Conservation (phyloP, 2,113 vertebrate genomes). For the Rhinopomastus cyanomelas region DNA sequence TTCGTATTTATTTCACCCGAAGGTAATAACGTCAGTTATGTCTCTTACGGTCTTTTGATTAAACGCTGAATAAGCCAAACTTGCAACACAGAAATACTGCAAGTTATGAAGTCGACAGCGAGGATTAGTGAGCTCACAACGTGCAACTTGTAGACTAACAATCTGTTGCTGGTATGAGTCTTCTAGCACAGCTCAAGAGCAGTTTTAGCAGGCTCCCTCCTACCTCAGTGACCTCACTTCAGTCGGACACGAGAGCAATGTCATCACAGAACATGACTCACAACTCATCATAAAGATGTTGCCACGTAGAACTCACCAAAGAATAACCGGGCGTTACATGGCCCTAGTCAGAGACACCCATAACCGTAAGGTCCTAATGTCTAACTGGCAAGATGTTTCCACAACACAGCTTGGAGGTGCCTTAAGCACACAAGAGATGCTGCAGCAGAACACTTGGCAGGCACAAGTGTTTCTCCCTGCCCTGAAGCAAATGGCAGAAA, state of each 20-base stretch:
- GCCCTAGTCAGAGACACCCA: neutral
- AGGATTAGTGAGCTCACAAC: neutral
- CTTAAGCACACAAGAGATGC: neutral
- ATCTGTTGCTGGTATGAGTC: neutral
- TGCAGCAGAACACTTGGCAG: neutral
- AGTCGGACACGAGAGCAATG: neutral
- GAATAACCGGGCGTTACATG: neutral
- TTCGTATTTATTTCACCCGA: neutral
- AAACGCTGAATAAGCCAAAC: neutral
- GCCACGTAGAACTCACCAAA: neutral
- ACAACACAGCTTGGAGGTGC: neutral
- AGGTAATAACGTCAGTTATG: neutral
- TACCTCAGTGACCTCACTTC: neutral
- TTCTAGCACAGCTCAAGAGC: neutral
- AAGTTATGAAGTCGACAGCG: neutral
- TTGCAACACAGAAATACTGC: neutral
- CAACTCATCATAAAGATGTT: neutral
- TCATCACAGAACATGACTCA: neutral
- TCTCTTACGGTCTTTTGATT: neutral
- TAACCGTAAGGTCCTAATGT: too few relatives aligned
- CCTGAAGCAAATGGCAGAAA: neutral
- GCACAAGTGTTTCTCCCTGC: neutral
- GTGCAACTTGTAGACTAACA: neutral
- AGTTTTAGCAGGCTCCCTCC: neutral
- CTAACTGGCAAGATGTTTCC: neutral